Conservation (phyloP, 2,888 invertebrate genomes). For the Perithous albicinctus region DNA sequence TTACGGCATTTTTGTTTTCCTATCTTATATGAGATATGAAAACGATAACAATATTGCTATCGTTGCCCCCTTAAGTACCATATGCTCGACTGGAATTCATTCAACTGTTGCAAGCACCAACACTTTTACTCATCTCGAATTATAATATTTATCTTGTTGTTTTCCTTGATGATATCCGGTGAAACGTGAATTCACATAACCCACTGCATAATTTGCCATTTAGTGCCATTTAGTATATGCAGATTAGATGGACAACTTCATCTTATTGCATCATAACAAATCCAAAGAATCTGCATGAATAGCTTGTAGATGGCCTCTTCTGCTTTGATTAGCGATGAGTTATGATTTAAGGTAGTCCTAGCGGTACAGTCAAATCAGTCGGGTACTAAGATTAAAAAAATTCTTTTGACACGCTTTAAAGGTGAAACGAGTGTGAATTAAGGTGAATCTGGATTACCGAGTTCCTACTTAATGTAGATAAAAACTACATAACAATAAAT, state of each 20-base stretch:
- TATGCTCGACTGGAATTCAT: not conserved
- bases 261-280: slow-evolving; percentile 9
- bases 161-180: not conserved
- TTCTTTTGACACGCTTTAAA: too few relatives aligned
- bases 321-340: not conserved
- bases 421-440: too few relatives aligned
- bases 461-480: too few relatives aligned
- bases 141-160: not conserved
- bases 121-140: not conserved
- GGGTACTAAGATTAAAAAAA: too few relatives aligned
- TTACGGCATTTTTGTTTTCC: not conserved
- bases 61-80: not conserved
- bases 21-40: too few relatives aligned
- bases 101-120: not conserved
- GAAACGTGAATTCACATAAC: not conserved
- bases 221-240: too few relatives aligned
- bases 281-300: not conserved
- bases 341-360: too few relatives aligned
- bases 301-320: not conserved
- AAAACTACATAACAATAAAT: too few relatives aligned
- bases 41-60: too few relatives aligned
- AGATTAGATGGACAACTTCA: slow-evolving; percentile 5
- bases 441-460: too few relatives aligned
- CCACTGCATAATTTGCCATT: slow-evolving; percentile 1
- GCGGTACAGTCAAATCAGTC: too few relatives aligned